phyloP scores from a whole-genome alignment of 2,888 invertebrate genomes.

The Gastrophysa polygoni region DNA sequence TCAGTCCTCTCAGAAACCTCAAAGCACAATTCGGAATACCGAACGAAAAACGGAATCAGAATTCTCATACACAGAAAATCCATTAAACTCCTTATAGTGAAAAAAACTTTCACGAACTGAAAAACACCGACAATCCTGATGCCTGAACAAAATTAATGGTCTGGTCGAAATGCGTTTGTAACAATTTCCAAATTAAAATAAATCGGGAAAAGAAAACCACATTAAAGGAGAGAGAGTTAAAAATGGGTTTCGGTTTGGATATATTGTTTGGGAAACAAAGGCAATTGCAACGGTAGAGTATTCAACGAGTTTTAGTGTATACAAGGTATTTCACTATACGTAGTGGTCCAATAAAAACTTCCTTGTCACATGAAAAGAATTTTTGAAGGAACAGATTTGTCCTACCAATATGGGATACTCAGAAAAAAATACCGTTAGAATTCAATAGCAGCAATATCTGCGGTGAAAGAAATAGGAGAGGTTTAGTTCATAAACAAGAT shows the following conservation, averaged over 20 bases:
- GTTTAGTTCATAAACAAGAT: too few species aligned
- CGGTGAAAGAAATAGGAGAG: too few species aligned
- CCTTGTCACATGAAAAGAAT: too few species aligned
- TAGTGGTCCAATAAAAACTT: too few species aligned
- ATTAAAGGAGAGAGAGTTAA: slow-evolving; percentile 38
- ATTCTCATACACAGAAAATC: slow-evolving; percentile 25
- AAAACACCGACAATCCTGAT: slow-evolving; percentile 31
- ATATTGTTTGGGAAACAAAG: slow-evolving; percentile 40
- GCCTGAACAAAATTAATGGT: slow-evolving; percentile 36
- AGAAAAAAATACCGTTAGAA: too few species aligned
- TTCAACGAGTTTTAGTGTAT: background rate
- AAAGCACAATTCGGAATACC: background rate
- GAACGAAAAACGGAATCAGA: slow-evolving; percentile 2
- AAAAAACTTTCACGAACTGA: slow-evolving; percentile 16
- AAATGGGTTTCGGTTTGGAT: slow-evolving; percentile 34
- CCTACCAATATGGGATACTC: too few species aligned
- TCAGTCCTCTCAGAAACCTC: background rate
- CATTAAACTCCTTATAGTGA: slow-evolving; percentile 26
- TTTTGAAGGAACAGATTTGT: too few species aligned
- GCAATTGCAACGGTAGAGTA: slow-evolving; percentile 19
- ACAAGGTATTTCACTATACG: background rate
- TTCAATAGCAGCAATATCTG: too few species aligned
- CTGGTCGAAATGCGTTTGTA: slow-evolving; percentile 31
- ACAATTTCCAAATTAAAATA: slow-evolving; percentile 41
- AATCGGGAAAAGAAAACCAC: slow-evolving; percentile 41